These are phyloP conservation scores for Ammodytes dubius DNA, from an alignment of 2,113 vertebrate genomes.

Conservation along the genomic window DNA sequence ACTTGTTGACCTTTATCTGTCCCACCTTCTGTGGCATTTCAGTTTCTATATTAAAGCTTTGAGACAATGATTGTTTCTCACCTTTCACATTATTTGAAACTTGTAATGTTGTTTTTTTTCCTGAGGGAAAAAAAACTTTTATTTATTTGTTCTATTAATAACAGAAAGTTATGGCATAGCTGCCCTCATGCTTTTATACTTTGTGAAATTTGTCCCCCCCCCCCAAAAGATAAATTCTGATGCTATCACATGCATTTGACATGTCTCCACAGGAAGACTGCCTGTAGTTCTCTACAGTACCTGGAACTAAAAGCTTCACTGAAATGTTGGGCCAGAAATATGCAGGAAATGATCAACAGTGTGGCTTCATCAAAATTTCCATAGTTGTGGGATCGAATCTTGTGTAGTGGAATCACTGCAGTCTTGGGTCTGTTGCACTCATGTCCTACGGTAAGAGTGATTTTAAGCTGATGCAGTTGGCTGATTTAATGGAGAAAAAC, in stretches of 20 bases:
- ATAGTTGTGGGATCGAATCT: not conserved
- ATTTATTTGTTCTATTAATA: too few relatives aligned
- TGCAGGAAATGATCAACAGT: slow-evolving; percentile 25
- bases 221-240: slow-evolving; percentile 78
- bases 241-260: slow-evolving; percentile 77
- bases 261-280: slow-evolving; percentile 81
- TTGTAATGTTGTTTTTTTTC: slow-evolving; percentile 23
- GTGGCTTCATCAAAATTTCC: slow-evolving; percentile 5
- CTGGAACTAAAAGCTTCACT: slow-evolving; percentile 52
- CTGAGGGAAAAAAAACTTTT: too few relatives aligned
- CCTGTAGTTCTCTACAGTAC: slow-evolving; percentile 60
- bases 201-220: slow-evolving; percentile 34
- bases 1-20: slow-evolving; percentile 7
- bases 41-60: slow-evolving; percentile 39
- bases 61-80: slow-evolving; percentile 34
- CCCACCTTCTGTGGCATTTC: slow-evolving; percentile 44
- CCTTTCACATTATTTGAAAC: slow-evolving; percentile 36
- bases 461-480: not conserved
- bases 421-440: not conserved
- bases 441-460: not conserved
- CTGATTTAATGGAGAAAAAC: not conserved
- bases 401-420: not conserved
- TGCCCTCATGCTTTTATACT: slow-evolving; percentile 23
- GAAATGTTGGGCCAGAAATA: slow-evolving; percentile 24
- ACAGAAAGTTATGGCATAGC: slow-evolving; percentile 14